Percentiles rank a stretch among this genome's conserved stretches.
Conservation (phyloP, 2,888 invertebrate species). For the Andrena dorsata region DNA sequence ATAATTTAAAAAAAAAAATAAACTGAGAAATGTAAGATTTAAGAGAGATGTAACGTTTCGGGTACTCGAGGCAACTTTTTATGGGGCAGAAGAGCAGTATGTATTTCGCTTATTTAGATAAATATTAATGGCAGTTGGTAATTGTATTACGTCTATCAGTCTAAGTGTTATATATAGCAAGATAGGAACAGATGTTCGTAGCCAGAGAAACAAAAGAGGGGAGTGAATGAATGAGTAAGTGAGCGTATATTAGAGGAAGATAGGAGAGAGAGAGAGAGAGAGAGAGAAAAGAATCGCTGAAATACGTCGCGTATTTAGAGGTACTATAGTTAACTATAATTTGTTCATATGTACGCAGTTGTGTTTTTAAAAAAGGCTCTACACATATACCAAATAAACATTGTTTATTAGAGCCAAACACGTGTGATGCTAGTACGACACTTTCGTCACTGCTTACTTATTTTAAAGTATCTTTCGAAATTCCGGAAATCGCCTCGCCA, state of each 20-base stretch:
- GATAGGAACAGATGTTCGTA: conserved; percentile 36
- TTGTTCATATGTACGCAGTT: conserved; percentile 57
- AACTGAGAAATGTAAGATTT: conserved; percentile 45
- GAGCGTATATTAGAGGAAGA: neutral
- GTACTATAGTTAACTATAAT: conserved; percentile 44
- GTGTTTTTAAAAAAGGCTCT: conserved; percentile 56
- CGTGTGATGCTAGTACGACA: conserved; percentile 42
- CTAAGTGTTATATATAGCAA: conserved; percentile 50
- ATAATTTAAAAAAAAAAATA: neutral
- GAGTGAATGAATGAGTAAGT: neutral
- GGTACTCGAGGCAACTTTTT: conserved; percentile 36
- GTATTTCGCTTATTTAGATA: conserved; percentile 46
- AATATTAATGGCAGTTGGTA: conserved; percentile 57
- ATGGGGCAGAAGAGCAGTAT: conserved; percentile 31
- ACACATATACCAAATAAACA: conserved; percentile 56
- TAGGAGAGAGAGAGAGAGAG: conserved; percentile 9
- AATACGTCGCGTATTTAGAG: conserved; percentile 51
- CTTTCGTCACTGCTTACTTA: conserved; percentile 21
- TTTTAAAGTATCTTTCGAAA: conserved; percentile 1
- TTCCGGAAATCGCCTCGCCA: neutral
- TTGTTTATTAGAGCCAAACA: conserved; percentile 55
- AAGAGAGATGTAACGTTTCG: conserved; percentile 16
- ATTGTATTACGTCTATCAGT: conserved; percentile 47
- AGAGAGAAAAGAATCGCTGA: conserved; percentile 35
- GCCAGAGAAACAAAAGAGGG: conserved; percentile 5